phyloP scores from a whole-genome alignment of 2,797 vertebrate species.

The Anolis apletophallus region DNA sequence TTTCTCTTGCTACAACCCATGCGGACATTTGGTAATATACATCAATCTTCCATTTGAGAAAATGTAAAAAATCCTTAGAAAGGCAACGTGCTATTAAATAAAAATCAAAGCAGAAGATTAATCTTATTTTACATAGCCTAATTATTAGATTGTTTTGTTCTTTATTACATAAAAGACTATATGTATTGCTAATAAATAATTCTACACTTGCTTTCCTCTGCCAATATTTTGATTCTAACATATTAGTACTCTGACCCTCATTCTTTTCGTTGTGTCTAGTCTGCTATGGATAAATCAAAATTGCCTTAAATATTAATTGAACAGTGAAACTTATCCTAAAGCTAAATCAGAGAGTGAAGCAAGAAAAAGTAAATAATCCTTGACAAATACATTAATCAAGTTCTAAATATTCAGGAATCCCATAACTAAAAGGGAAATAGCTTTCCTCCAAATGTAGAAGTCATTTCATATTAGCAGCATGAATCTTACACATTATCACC shows the following conservation, averaged over 20 bases:
- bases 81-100: background rate
- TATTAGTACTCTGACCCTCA: conserved; percentile 38
- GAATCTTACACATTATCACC: background rate
- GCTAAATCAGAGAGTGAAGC: conserved; percentile 39
- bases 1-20: background rate
- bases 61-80: background rate
- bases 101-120: background rate
- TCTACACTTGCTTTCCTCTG: conserved; percentile 14
- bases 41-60: background rate
- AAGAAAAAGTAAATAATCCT: conserved; percentile 35
- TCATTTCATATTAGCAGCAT: background rate
- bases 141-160: background rate
- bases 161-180: background rate
- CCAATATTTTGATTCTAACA: conserved; percentile 27
- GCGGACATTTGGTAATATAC: background rate
- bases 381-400: background rate
- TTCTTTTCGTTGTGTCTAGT: conserved; percentile 30
- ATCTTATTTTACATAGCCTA: background rate
- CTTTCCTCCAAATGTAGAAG: conserved; percentile 14
- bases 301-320: conserved; percentile 51
- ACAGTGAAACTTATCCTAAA: conserved; percentile 47
- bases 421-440: background rate
- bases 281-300: conserved; percentile 45
- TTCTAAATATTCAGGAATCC: conserved; percentile 30
- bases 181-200: background rate